These are phyloP conservation scores for Campoletis sonorensis DNA, from an alignment of 1,140 invertebrate species.

Conservation along the genomic window DNA sequence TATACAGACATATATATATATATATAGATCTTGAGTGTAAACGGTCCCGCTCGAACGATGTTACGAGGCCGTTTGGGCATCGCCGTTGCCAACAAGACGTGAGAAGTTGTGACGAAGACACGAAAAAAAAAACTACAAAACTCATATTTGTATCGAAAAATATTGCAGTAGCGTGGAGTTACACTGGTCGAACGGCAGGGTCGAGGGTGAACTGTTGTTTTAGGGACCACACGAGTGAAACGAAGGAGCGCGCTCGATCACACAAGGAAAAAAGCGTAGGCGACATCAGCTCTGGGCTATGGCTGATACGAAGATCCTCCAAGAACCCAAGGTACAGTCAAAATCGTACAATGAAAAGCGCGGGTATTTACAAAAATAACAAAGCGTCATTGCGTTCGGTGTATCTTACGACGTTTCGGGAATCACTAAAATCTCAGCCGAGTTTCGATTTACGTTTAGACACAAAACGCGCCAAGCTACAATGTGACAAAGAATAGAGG, in stretches of 20 bases:
- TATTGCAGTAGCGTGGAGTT: background rate
- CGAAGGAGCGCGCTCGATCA: background rate
- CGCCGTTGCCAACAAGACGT: too few species aligned
- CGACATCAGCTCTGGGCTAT: slow-evolving; percentile 27
- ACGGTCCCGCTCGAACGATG: slow-evolving; percentile 12
- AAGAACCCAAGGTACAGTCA: slow-evolving; percentile 19
- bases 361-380: too few species aligned
- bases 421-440: background rate
- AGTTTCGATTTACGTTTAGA: background rate
- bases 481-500: background rate
- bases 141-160: background rate
- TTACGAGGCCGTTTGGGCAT: background rate
- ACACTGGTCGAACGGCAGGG: background rate
- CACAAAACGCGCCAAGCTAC: background rate
- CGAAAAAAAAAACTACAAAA: background rate
- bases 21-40: background rate
- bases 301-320: slow-evolving; percentile 31
- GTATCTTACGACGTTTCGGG: background rate
- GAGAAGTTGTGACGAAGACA: background rate
- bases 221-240: background rate
- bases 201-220: background rate
- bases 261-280: background rate
- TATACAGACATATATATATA: too few species aligned
- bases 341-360: too few species aligned
- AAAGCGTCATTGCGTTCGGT: too few species aligned